Conservation (phyloP, 2,888 invertebrate genomes). For the Archaeoteleia sp. region DNA sequence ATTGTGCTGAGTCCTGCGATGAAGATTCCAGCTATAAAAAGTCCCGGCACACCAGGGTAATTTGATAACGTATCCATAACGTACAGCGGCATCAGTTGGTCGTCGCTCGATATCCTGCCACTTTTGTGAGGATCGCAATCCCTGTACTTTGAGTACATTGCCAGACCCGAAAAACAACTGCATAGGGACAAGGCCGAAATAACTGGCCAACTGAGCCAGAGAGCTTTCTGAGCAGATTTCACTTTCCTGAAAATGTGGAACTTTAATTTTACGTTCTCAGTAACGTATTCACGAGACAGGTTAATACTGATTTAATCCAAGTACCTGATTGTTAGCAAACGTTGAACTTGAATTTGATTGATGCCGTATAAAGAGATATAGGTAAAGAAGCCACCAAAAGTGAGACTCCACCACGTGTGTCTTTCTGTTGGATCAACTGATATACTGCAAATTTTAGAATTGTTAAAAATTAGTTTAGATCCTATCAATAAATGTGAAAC, state of each 20-base stretch:
- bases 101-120: constrained; percentile 80
- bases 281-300: too few species aligned
- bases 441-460: constrained; percentile 77
- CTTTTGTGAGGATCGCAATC: constrained; percentile 86
- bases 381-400: constrained; percentile 87
- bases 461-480: constrained; percentile 16
- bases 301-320: too few species aligned
- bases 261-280: too few species aligned
- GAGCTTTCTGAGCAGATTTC: constrained; percentile 81
- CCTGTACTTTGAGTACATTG: constrained; percentile 88
- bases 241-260: constrained; percentile 75
- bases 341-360: constrained; percentile 89
- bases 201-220: constrained; percentile 90
- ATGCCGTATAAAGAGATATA: constrained; percentile 90
- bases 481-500: constrained; percentile 6
- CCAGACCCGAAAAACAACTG: constrained; percentile 82
- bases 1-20: constrained; percentile 93
- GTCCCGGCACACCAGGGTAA: constrained; percentile 87
- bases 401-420: constrained; percentile 88
- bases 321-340: constrained; percentile 81
- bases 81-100: constrained; percentile 88
- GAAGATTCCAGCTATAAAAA: constrained; percentile 93
- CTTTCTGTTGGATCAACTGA: constrained; percentile 87
- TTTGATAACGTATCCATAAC: constrained; percentile 85
- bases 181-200: constrained; percentile 83